A percentile compares a stretch with the other conserved stretches of the same genome.
These are phyloP conservation scores for Trinorchestia longiramus DNA, from an alignment of 1,140 invertebrate genomes.

Conservation along the genomic window DNA sequence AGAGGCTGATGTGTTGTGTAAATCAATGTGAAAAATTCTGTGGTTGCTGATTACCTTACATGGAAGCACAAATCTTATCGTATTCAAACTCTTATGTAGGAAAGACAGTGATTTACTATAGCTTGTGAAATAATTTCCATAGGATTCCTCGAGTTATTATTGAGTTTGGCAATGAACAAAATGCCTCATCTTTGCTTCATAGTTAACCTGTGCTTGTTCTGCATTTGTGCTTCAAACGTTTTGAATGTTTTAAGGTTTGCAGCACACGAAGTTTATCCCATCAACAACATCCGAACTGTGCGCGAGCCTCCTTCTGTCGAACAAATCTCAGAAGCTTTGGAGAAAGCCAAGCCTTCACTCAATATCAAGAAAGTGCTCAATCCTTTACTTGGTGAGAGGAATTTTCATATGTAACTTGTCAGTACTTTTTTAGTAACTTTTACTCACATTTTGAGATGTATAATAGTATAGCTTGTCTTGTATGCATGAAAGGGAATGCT, in stretches of 20 bases:
- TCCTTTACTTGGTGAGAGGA: slow-evolving; percentile 78
- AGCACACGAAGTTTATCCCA: slow-evolving; percentile 72
- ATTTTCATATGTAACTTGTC: not conserved
- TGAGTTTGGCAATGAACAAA: not conserved
- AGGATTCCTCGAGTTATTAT: not conserved
- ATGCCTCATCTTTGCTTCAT: not conserved
- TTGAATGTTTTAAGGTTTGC: slow-evolving; percentile 69
- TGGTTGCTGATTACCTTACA: not conserved
- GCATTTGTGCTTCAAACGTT: not conserved
- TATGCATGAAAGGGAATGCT: not conserved
- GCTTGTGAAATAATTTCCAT: not conserved
- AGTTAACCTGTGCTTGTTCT: not conserved
- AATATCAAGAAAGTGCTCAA: slow-evolving; percentile 88
- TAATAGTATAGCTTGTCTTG: not conserved
- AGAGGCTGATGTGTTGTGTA: not conserved
- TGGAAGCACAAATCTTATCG: too few relatives aligned
- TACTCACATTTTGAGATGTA: not conserved
- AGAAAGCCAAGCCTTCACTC: slow-evolving; percentile 80
- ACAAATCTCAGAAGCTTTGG: slow-evolving; percentile 75
- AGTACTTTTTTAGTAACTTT: not conserved
- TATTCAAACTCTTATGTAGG: too few relatives aligned
- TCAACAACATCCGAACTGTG: slow-evolving; percentile 73
- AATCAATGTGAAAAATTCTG: not conserved
- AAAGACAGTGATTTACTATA: not conserved
- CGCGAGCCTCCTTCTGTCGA: slow-evolving; percentile 72